Conservation (phyloP, 2,797 vertebrate genomes). For the Oreonectes daqikongensis region DNA sequence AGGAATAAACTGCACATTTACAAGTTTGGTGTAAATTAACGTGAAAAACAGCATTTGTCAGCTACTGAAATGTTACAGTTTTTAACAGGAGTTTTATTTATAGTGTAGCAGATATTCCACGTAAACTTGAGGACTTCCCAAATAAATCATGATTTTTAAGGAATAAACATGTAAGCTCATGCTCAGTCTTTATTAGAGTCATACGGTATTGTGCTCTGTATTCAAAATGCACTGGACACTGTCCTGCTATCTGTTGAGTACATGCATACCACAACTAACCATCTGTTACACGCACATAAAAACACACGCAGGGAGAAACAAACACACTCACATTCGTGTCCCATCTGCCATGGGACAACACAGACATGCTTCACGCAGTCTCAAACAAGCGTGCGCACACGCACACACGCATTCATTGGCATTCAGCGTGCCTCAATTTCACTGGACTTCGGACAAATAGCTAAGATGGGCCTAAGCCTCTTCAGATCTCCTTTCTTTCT, state of each 20-base stretch:
- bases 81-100: too few species aligned
- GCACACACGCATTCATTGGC: conserved; percentile 9
- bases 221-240: conserved; percentile 35
- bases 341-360: conserved; percentile 40
- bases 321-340: conserved; percentile 49
- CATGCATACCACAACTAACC: conserved; percentile 48
- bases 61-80: too few species aligned
- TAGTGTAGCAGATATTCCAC: too few species aligned
- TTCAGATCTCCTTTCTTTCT: conserved; percentile 20
- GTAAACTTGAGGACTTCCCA: too few species aligned
- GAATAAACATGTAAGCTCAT: too few species aligned
- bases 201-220: conserved; percentile 21
- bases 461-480: conserved; percentile 30
- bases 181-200: conserved; percentile 2
- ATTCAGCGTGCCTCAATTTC: conserved; percentile 23
- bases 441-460: conserved; percentile 23
- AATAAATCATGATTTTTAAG: too few species aligned
- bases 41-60: too few species aligned
- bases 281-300: conserved; percentile 48
- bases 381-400: conserved; percentile 10
- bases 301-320: conserved; percentile 42
- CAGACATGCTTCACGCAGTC: conserved; percentile 44
- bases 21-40: too few species aligned
- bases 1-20: too few species aligned
- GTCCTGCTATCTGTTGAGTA: conserved; percentile 43